phyloP scores from a whole-genome alignment of 2,113 vertebrate species.

The Taxidea taxus region DNA sequence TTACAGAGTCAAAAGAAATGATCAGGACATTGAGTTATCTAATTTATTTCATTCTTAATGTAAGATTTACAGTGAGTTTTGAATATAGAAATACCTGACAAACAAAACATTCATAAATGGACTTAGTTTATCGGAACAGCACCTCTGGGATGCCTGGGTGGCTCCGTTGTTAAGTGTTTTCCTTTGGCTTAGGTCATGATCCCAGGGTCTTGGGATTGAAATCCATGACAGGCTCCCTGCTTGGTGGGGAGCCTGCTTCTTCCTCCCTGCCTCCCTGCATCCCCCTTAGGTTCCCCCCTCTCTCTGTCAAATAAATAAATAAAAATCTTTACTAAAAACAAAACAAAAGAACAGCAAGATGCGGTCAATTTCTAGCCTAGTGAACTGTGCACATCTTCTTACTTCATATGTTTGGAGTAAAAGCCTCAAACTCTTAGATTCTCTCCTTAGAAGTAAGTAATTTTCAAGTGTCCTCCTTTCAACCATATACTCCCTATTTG shows the following conservation, averaged over 20 bases:
- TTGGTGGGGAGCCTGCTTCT: background rate
- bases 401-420: background rate
- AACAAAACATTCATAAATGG: background rate
- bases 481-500: background rate
- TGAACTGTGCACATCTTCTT: background rate
- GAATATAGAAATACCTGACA: background rate
- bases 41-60: background rate
- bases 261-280: no score
- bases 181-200: background rate
- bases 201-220: background rate
- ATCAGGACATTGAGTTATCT: background rate
- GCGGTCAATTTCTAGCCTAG: background rate
- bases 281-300: no score
- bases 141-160: background rate
- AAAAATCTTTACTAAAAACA: background rate
- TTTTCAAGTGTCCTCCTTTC: background rate
- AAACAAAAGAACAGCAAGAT: background rate
- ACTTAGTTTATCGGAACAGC: background rate
- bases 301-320: background rate
- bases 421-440: background rate
- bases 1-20: background rate
- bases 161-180: background rate
- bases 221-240: no score
- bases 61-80: slow-evolving; percentile 29
- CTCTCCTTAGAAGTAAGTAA: background rate